These are phyloP conservation scores for Nowickia ferox DNA, from an alignment of 2,888 invertebrate species.

Conservation along the genomic window DNA sequence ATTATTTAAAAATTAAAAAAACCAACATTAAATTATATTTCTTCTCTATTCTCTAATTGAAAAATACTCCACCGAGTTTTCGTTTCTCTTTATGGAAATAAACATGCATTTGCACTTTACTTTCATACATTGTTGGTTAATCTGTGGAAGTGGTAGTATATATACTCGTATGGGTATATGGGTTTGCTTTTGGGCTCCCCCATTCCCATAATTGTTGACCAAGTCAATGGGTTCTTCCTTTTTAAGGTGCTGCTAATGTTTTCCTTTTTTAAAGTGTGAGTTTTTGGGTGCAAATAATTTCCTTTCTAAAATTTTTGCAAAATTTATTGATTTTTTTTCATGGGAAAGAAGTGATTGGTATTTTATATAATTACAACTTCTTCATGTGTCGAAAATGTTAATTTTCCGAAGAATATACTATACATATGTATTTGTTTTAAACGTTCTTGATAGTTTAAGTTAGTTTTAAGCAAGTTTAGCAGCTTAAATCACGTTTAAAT, in stretches of 20 bases:
- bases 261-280: constrained; percentile 16
- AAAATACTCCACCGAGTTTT: constrained; percentile 26
- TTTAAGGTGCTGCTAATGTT: constrained; percentile 46
- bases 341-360: not conserved
- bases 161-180: not conserved
- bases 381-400: not conserved
- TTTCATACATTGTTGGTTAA: constrained; percentile 28
- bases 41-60: constrained; percentile 42
- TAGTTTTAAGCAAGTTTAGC: too few species aligned
- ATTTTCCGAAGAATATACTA: not conserved
- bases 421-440: not conserved
- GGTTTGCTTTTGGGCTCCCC: not conserved
- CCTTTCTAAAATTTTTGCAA: constrained; percentile 2
- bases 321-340: constrained; percentile 41
- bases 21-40: constrained; percentile 14
- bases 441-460: too few species aligned
- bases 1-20: constrained; percentile 26
- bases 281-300: constrained; percentile 4
- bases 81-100: constrained; percentile 3
- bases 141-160: constrained; percentile 14
- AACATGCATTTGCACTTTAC: constrained; percentile 58
- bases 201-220: constrained; percentile 48
- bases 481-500: too few species aligned
- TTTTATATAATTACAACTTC: not conserved
- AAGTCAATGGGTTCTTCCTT: constrained; percentile 21